These are phyloP conservation scores for Arctia plantaginis DNA, from an alignment of 2,888 invertebrate genomes.

Conservation along the genomic window DNA sequence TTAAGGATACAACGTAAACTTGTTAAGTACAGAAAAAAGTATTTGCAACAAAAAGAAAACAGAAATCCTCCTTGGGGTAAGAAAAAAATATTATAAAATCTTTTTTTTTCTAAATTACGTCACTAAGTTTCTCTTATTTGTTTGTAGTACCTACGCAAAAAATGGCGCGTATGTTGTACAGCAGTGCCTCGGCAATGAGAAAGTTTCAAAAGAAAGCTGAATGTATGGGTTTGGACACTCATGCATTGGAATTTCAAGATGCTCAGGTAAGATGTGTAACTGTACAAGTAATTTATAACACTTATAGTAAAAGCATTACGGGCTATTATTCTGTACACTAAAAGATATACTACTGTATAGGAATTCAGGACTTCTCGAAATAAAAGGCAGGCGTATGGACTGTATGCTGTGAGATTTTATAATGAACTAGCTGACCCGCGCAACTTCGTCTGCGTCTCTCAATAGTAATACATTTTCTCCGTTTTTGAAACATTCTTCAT, in stretches of 20 bases:
- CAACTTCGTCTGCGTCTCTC: no score
- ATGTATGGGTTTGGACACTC: conserved; percentile 95
- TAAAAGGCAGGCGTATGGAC: no score
- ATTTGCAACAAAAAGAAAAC: conserved; percentile 90
- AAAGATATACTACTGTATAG: no score
- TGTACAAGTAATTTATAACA: no score
- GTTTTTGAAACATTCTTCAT: no score
- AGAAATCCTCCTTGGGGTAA: conserved; percentile 95
- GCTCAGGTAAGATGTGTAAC: conserved; percentile 85
- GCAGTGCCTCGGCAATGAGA: conserved; percentile 95
- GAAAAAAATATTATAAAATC: no score
- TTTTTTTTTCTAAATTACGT: background rate
- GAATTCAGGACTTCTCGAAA: no score
- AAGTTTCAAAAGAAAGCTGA: conserved; percentile 94
- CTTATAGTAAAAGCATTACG: no score
- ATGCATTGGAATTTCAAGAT: conserved; percentile 93
- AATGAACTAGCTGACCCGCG: no score
- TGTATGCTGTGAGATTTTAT: no score
- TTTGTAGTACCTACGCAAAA: conserved; percentile 95
- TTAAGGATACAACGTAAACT: conserved; percentile 92
- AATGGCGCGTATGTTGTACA: conserved; percentile 95
- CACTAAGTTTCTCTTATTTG: background rate
- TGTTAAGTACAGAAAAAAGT: conserved; percentile 94
- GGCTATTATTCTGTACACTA: no score
- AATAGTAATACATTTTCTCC: no score